Percentiles rank a stretch among this genome's conserved stretches.
phyloP scores from a whole-genome alignment of 2,888 invertebrate species.

The Molorchus minor region DNA sequence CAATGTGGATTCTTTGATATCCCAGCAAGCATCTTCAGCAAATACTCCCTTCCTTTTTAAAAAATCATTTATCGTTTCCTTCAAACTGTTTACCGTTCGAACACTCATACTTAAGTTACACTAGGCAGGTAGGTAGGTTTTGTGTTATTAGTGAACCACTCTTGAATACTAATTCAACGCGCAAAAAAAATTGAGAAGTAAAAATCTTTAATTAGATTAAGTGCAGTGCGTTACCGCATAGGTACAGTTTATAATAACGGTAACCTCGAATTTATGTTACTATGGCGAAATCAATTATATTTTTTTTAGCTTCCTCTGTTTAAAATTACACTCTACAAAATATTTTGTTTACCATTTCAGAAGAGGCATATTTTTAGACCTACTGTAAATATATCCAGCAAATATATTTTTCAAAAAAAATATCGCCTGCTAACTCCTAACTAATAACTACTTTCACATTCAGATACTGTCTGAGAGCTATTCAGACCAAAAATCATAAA shows the following conservation, averaged over 20 bases:
- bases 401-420: conserved; percentile 1
- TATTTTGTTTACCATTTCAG: conserved; percentile 7
- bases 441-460: background rate
- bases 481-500: too few species aligned
- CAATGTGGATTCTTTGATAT: conserved; percentile 67
- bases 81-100: conserved; percentile 35
- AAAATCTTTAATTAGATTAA: conserved; percentile 23
- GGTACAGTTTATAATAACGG: background rate
- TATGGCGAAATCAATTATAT: conserved; percentile 1
- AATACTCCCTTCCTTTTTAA: conserved; percentile 37
- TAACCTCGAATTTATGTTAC: background rate
- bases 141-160: conserved; percentile 4
- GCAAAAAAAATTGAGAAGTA: conserved; percentile 11
- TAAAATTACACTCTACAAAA: conserved; percentile 16
- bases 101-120: conserved; percentile 6
- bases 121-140: too few species aligned
- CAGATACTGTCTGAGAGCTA: too few species aligned
- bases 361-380: conserved; percentile 19
- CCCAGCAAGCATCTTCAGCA: conserved; percentile 65
- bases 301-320: conserved; percentile 10
- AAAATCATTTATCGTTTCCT: conserved; percentile 40
- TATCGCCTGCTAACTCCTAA: background rate
- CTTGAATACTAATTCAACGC: conserved; percentile 5
- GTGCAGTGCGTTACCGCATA: background rate
- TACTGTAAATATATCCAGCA: conserved; percentile 11